Conservation (phyloP, 2,888 invertebrate species). For the Orthosia incerta region DNA sequence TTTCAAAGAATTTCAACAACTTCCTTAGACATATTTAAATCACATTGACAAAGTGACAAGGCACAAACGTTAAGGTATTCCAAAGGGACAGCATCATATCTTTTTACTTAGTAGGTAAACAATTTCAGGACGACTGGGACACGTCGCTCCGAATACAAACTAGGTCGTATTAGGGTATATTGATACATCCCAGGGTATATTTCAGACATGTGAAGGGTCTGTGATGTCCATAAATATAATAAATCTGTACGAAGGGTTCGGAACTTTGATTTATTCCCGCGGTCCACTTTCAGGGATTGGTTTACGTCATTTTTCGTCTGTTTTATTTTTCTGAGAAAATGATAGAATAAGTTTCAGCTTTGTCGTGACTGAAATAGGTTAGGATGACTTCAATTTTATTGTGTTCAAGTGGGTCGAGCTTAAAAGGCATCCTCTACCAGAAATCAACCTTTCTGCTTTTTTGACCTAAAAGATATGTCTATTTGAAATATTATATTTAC, state of each 20-base stretch:
- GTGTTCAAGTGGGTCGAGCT: not conserved
- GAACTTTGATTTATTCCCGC: slow-evolving; percentile 47
- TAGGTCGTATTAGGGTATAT: slow-evolving; percentile 52
- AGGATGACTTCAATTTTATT: not conserved
- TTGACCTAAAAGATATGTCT: not conserved
- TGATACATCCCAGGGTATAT: slow-evolving; percentile 39
- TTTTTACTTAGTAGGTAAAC: slow-evolving; percentile 28
- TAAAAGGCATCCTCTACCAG: not conserved
- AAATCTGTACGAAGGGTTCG: slow-evolving; percentile 24
- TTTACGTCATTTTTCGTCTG: not conserved
- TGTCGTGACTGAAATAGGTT: slow-evolving; percentile 6
- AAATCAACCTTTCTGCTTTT: not conserved
- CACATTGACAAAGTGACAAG: not conserved
- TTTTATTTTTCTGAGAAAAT: slow-evolving; percentile 1
- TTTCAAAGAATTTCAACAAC: not conserved
- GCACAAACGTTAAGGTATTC: not conserved
- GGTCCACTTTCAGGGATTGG: slow-evolving; percentile 19
- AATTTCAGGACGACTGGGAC: slow-evolving; percentile 22
- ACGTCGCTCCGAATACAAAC: slow-evolving; percentile 42
- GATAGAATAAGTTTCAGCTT: not conserved
- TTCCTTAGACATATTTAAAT: not conserved
- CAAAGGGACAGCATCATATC: not conserved
- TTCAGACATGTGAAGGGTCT: slow-evolving; percentile 41
- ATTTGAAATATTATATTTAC: not conserved
- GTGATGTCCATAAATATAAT: slow-evolving; percentile 46